Percentiles rank a stretch among this genome's conserved stretches.
Conservation (phyloP, 2,888 invertebrate genomes). For the Lampropteryx suffumata region DNA sequence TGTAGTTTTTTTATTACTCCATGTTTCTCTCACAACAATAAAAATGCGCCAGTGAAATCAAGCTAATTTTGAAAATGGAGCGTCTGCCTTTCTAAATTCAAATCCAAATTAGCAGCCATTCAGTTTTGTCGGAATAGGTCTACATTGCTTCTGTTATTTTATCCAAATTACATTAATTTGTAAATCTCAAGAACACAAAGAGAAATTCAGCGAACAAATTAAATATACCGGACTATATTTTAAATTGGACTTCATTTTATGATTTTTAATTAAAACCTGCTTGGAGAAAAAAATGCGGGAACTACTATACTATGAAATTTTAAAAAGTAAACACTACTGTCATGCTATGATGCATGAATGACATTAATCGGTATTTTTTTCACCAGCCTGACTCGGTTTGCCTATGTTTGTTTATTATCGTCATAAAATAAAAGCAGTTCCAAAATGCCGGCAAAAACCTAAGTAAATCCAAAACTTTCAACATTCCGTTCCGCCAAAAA, state of each 20-base stretch:
- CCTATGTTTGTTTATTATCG: too few relatives aligned
- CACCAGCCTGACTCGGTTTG: too few relatives aligned
- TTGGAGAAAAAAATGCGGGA: too few relatives aligned
- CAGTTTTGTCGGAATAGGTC: conserved; percentile 34
- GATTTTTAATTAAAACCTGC: background rate
- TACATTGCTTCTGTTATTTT: conserved; percentile 29
- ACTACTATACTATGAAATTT: too few relatives aligned
- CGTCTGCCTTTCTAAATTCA: conserved; percentile 32
- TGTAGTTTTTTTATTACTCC: too few relatives aligned
- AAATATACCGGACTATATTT: background rate
- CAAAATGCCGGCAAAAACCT: conserved; percentile 4
- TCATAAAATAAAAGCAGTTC: background rate
- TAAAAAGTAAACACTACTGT: too few relatives aligned
- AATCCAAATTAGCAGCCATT: conserved; percentile 48
- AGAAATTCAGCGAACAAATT: conserved; percentile 1
- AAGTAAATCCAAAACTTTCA: background rate
- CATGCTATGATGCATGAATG: too few relatives aligned
- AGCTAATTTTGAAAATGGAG: conserved; percentile 48
- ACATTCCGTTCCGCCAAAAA: too few relatives aligned
- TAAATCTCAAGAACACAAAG: conserved; percentile 22
- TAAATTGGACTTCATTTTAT: background rate
- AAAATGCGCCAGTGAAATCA: conserved; percentile 25
- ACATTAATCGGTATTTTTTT: too few relatives aligned
- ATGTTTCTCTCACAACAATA: background rate
- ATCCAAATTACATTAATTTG: conserved; percentile 35